These are phyloP conservation scores for Eulemur albifrons DNA, from an alignment of 2,797 vertebrate genomes.

Conservation along the genomic window DNA sequence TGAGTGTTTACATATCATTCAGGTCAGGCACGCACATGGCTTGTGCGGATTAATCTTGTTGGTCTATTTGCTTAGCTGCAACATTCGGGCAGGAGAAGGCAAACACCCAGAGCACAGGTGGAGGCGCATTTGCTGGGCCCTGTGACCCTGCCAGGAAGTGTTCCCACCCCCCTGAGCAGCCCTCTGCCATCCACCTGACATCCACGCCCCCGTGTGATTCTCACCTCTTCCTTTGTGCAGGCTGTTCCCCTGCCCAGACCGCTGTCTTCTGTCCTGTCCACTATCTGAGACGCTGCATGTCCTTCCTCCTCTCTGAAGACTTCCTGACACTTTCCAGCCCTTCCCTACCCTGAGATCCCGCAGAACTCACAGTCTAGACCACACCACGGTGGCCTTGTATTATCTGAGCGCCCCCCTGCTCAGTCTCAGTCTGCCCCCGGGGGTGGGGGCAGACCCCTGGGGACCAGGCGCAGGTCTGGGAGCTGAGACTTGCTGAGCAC, in stretches of 20 bases:
- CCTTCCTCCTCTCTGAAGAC: neutral
- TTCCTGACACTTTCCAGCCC: neutral
- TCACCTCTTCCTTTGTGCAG: fast-evolving
- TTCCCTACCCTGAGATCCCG: neutral
- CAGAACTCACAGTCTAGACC: neutral
- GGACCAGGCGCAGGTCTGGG: neutral
- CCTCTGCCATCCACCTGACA: fast-evolving
- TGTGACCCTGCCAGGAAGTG: neutral
- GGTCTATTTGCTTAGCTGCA: neutral
- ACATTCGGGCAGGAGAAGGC: neutral
- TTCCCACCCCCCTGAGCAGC: neutral
- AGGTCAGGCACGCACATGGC: neutral
- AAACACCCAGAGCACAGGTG: neutral
- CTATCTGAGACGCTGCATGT: neutral
- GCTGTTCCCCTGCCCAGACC: neutral
- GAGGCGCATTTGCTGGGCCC: neutral
- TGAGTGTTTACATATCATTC: neutral
- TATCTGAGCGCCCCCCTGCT: fast-evolving
- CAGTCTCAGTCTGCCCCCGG: neutral
- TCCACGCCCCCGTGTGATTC: fast-evolving
- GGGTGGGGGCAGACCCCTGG: neutral
- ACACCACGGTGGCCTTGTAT: neutral
- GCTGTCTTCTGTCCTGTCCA: neutral
- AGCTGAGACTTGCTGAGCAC: neutral
- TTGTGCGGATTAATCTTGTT: neutral